phyloP scores from a whole-genome alignment of 2,888 invertebrate genomes.

The Epistrophella euchroma region DNA sequence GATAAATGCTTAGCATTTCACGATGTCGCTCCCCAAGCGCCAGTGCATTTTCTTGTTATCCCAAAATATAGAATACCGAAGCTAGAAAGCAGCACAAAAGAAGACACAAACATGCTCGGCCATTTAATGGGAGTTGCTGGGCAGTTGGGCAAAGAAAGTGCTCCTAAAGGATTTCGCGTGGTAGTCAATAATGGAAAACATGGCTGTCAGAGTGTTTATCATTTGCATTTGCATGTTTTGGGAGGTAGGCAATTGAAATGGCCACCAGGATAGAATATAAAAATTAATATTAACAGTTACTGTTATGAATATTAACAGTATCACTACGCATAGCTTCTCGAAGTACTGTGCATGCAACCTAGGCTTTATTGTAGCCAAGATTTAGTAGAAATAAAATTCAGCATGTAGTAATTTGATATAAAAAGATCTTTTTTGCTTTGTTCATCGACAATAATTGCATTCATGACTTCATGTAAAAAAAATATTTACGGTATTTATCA shows the following conservation, averaged over 20 bases:
- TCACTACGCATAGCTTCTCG: too few relatives aligned
- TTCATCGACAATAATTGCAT: too few relatives aligned
- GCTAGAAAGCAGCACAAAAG: slow-evolving; percentile 86
- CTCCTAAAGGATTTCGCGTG: slow-evolving; percentile 89
- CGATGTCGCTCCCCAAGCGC: slow-evolving; percentile 92
- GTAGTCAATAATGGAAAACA: slow-evolving; percentile 92
- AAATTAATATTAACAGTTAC: too few relatives aligned
- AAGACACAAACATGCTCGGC: slow-evolving; percentile 89
- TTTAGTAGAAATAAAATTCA: neutral
- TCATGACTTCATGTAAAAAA: too few relatives aligned
- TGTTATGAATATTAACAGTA: too few relatives aligned
- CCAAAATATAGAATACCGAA: slow-evolving; percentile 90
- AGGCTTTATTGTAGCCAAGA: neutral
- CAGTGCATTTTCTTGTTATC: slow-evolving; percentile 93
- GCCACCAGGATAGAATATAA: slow-evolving; percentile 64
- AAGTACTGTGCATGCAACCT: too few relatives aligned
- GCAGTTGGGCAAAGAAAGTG: slow-evolving; percentile 86
- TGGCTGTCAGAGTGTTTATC: slow-evolving; percentile 93
- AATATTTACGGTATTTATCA: too few relatives aligned
- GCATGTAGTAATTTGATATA: too few relatives aligned
- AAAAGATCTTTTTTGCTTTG: too few relatives aligned
- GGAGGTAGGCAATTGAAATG: slow-evolving; percentile 88
- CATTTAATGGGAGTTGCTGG: slow-evolving; percentile 89
- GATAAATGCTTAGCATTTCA: slow-evolving; percentile 92
- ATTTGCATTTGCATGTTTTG: slow-evolving; percentile 92